These are phyloP conservation scores for Uropetala carovei DNA, from an alignment of 2,888 invertebrate species.

Conservation along the genomic window DNA sequence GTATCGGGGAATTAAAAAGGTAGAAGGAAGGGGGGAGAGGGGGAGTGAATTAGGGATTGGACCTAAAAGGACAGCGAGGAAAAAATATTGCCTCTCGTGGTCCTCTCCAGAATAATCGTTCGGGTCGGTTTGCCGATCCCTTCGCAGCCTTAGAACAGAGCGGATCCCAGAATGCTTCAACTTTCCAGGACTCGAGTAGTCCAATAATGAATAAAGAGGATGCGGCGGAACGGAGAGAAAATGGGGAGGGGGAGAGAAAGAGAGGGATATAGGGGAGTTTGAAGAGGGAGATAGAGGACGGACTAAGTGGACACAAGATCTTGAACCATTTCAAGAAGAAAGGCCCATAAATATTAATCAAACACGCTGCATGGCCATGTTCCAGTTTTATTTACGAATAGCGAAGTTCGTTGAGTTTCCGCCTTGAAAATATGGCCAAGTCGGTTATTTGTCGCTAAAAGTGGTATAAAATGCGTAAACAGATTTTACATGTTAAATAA, in stretches of 20 bases:
- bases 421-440: neutral
- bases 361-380: neutral
- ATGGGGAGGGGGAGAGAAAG: neutral
- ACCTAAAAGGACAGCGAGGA: neutral
- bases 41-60: neutral
- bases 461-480: too few relatives aligned
- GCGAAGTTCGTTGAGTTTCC: neutral
- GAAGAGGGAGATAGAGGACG: neutral
- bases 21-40: neutral
- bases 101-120: slow-evolving; percentile 15
- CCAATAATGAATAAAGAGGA: slow-evolving; percentile 6
- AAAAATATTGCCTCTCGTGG: slow-evolving; percentile 7
- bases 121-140: neutral
- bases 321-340: slow-evolving; percentile 18
- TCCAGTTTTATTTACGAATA: neutral
- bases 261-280: neutral
- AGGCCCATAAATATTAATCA: slow-evolving; percentile 57
- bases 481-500: too few relatives aligned
- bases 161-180: neutral
- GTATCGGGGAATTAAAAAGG: neutral
- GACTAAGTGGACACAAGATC: neutral
- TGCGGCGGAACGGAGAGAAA: neutral
- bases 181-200: neutral
- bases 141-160: neutral
- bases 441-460: neutral